These are phyloP conservation scores for Corythoichthys intestinalis DNA, from an alignment of 2,113 vertebrate genomes.

Conservation along the genomic window DNA sequence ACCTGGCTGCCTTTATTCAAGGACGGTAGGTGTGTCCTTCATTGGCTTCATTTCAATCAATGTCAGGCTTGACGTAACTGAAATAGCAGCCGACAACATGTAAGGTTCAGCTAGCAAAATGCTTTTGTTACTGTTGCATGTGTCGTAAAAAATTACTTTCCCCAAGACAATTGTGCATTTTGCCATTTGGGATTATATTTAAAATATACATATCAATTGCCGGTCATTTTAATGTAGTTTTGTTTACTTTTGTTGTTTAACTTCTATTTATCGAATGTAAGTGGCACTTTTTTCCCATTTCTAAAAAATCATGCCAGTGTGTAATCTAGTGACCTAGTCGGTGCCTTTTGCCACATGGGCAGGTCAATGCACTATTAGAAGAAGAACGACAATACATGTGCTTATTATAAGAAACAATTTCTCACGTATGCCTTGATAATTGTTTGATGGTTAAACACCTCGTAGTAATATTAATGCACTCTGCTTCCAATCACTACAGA, in stretches of 20 bases:
- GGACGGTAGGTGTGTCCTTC: conserved; percentile 35
- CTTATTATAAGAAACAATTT: neutral
- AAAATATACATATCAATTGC: neutral
- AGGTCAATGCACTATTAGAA: neutral
- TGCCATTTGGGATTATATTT: neutral
- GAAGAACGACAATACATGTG: neutral
- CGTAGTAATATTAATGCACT: neutral
- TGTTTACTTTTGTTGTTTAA: neutral
- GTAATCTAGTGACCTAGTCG: too few relatives aligned
- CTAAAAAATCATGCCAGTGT: neutral
- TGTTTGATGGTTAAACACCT: neutral
- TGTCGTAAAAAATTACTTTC: neutral
- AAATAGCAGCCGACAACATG: conserved; percentile 4
- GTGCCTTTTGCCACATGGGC: neutral
- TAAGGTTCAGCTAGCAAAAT: conserved; percentile 32
- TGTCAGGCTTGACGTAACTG: conserved; percentile 8
- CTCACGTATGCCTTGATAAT: neutral
- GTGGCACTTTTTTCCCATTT: neutral
- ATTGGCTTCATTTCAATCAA: neutral
- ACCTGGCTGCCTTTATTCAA: conserved; percentile 42
- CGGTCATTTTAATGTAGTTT: neutral
- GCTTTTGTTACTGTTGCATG: conserved; percentile 14
- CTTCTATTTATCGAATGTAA: neutral
- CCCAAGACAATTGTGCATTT: neutral
- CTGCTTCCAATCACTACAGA: neutral